These are phyloP conservation scores for Apis cerana DNA, from an alignment of 1,140 invertebrate species.

Conservation along the genomic window DNA sequence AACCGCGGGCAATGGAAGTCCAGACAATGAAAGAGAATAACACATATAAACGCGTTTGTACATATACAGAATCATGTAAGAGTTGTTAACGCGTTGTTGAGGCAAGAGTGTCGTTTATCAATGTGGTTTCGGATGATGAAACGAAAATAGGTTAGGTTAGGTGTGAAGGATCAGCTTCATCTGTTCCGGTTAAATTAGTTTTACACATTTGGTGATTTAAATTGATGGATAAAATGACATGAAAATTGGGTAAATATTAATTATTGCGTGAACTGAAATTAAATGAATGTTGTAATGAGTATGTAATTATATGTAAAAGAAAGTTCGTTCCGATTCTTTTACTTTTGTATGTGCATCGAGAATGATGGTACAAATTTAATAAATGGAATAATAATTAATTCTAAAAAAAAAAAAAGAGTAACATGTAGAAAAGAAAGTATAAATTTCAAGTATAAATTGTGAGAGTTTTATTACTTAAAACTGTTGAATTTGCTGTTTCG, in stretches of 20 bases:
- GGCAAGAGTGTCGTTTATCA: slow-evolving; percentile 70
- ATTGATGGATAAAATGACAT: not conserved
- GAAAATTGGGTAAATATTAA: not conserved
- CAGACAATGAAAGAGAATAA: not conserved
- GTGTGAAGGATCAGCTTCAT: slow-evolving; percentile 38
- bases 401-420: not conserved
- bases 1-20: not conserved
- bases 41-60: not conserved
- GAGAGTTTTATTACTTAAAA: not conserved
- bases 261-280: not conserved
- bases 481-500: not conserved
- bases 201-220: slow-evolving; percentile 27
- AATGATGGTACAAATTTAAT: too few relatives aligned
- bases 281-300: too few relatives aligned
- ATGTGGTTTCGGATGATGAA: slow-evolving; percentile 71
- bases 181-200: not conserved
- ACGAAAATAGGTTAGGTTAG: slow-evolving; percentile 1
- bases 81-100: slow-evolving; percentile 31
- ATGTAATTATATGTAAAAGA: too few relatives aligned
- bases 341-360: too few relatives aligned
- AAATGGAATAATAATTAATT: too few relatives aligned
- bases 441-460: not conserved
- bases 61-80: not conserved
- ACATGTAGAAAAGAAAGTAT: not conserved
- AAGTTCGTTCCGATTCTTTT: too few relatives aligned